Base-by-base conservation (phyloP, 2,797 vertebrate genomes). In the Lagodon rhomboides region DNA sequence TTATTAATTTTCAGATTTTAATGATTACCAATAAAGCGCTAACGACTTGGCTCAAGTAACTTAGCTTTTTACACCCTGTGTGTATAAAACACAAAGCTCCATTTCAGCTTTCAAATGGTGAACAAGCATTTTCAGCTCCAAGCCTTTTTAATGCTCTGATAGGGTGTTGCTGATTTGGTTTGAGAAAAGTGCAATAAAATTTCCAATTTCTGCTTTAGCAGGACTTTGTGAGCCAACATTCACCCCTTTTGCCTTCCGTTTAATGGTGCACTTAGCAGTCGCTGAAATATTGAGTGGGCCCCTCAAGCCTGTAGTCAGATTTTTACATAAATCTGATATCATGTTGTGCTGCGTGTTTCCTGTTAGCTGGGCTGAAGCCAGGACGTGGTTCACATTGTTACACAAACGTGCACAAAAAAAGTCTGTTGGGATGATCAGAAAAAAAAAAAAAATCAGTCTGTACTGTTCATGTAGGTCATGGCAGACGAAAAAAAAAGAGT, bases 241-340 rank as follows among this genome's bases (percentile, higher is more conserved):
- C 13, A 71, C 13, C 54, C 41, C 16, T 7, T 85, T 79, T 3
- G 10, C 44, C 38, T 77, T 89, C 44, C 61, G 20, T 84, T 79
- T 86, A 88, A 87, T 76, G 64, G 55, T 63, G 77, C 80, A 87
- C 82, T 92, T 87, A 87, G 82, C 80, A 77, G 59, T 67, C 62
- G 59, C 56, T 83, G 61, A 86, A 83, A 79, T 81, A 82, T 18
- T 75, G 62, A 85, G 76, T 50, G 66, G 53, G 69, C 73, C 56
- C 41, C 82, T 43, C 30, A 44, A 46, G 66, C 59, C 61, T 13
- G 1, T 38, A 59, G 68, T 50, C 34, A 65, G 47, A 62, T 67
- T 76, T 83, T 77, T 56, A 69, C 46, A 80, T 76, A 74, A 80
- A 83, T 85, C 71, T 77, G 46, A 79, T 77, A 64, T 72, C 49